Conservation (phyloP, 2,888 invertebrate genomes). For the Sinohyriopsis cumingii region DNA sequence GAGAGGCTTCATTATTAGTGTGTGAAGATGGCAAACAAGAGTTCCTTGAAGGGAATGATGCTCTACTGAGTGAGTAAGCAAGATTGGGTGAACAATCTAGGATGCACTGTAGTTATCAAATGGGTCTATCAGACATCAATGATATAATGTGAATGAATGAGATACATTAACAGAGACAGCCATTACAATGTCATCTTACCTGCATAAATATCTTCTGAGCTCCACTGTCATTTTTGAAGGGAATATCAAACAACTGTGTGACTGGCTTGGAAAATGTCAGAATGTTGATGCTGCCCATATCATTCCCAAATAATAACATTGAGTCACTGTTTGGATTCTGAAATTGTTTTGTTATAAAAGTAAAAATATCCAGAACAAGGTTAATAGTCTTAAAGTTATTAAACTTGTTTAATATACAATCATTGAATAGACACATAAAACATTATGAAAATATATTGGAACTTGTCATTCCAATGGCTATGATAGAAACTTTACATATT, state of each 20-base stretch:
- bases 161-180: too few relatives aligned
- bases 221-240: slow-evolving; percentile 66
- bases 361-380: neutral
- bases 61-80: too few relatives aligned
- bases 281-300: slow-evolving; percentile 66
- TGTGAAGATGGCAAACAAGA: too few relatives aligned
- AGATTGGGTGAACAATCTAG: neutral
- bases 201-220: slow-evolving; percentile 67
- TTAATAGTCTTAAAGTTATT: neutral
- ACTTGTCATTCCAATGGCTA: too few relatives aligned
- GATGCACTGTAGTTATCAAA: neutral
- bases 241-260: slow-evolving; percentile 66
- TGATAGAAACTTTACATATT: too few relatives aligned
- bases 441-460: neutral
- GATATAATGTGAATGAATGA: too few relatives aligned
- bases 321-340: slow-evolving; percentile 63
- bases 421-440: neutral
- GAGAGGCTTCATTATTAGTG: too few relatives aligned
- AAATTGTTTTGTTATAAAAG: slow-evolving; percentile 3
- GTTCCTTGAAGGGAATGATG: too few relatives aligned
- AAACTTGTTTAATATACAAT: neutral
- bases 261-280: slow-evolving; percentile 66
- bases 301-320: slow-evolving; percentile 67
- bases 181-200: slow-evolving; percentile 42
- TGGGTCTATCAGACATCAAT: too few relatives aligned